phyloP scores from a whole-genome alignment of 2,113 vertebrate species.

The Chauna torquata region DNA sequence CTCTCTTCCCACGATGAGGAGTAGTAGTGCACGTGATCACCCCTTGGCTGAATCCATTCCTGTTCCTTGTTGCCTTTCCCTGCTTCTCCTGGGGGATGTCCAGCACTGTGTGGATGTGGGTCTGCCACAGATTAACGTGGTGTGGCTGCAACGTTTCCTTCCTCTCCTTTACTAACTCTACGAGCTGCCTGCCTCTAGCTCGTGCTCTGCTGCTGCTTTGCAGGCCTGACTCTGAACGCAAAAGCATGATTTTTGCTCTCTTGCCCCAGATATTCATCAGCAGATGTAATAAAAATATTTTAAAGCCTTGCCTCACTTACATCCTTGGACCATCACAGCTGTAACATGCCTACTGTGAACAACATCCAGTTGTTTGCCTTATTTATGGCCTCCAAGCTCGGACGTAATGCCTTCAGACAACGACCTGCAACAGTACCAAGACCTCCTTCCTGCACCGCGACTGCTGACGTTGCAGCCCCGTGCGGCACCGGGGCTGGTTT shows the following conservation, averaged over 20 bases:
- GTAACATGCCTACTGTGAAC: neutral
- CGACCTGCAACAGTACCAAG: neutral
- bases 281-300: neutral
- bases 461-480: neutral
- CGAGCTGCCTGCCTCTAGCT: neutral
- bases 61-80: neutral
- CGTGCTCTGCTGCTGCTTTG: neutral
- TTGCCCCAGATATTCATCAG: neutral
- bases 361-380: neutral
- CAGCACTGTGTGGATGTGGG: neutral
- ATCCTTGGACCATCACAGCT: neutral
- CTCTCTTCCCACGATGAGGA: neutral
- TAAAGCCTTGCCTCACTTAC: neutral
- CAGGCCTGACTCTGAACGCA: neutral
- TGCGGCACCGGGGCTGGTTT: neutral
- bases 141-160: neutral
- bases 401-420: neutral
- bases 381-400: neutral
- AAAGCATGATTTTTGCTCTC: fast-evolving
- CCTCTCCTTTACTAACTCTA: neutral
- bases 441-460: neutral
- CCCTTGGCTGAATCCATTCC: neutral
- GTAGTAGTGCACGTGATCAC: fast-evolving
- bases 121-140: neutral
- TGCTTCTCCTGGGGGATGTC: neutral